Base-by-base conservation (phyloP, 1,140 invertebrate genomes). In the Vollenhovia emeryi region DNA sequence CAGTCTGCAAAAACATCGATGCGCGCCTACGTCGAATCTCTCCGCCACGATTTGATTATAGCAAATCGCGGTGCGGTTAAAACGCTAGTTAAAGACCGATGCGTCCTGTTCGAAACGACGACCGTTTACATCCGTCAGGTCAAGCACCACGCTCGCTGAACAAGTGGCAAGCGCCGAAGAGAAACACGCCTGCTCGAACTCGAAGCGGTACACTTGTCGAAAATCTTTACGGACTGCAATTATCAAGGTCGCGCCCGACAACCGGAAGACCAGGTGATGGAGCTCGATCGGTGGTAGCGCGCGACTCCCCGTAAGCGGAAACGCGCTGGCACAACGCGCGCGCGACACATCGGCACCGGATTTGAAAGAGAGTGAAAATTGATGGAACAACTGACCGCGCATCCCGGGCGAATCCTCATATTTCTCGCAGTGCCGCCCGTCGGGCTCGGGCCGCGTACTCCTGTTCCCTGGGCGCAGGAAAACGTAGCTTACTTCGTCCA, bases 361-460 rank as follows among this genome's bases (percentile, higher is more conserved):
- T 52, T n/a, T 11, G 40, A 82, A 30, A 43, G 11, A 82, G 48
- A 50, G n/a, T 18, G 6, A 50, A 50, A 6, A 52, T 27, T 84
- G 33, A 52, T 45, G 15, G n/a, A 59, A 45, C 30, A 93, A 95
- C 94, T 94, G 86, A 95, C 94, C 94, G 92, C 94, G 92, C 91
- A 93, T 95, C 91, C 93, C 88, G 93, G 92, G 93, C 94, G 94
- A 92, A 95, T 92, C 92, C 92, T 95, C 94, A 95, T 95, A 89
- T 88, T 84, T 87, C 85, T 93, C 91, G 90, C 87, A 93, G 85
- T 93, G 90, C 91, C 92, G 92, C 92, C 93, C 94, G 91, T 89
- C 57, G 87, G 91, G 91, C 89, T 91, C 78, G 92, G 93, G 91
- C 92, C 91, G 91, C 93, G 92, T 92, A 90, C 87, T 92, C 80